Conservation (phyloP, 2,113 vertebrate species). For the Podarcis cretensis region DNA sequence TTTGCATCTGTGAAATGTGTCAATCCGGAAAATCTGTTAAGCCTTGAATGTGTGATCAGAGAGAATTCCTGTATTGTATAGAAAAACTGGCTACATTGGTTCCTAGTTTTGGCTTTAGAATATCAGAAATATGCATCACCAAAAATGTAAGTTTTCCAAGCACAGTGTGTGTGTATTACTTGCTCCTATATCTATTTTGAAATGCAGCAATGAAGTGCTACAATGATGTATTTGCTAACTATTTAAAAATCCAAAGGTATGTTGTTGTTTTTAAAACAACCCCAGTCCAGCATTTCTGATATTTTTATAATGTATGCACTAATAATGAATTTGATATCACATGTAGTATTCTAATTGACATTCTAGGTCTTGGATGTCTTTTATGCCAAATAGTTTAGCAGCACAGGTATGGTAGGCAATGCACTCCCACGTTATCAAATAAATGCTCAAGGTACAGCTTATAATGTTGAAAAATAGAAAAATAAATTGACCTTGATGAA, state of each 20-base stretch:
- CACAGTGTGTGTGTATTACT: no score
- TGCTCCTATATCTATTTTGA: not conserved
- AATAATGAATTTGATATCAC: slow-evolving; percentile 20
- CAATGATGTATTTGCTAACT: not conserved
- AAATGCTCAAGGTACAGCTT: slow-evolving; percentile 80
- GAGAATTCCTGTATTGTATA: not conserved
- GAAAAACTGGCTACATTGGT: not conserved
- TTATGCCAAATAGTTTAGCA: slow-evolving; percentile 50
- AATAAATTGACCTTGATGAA: slow-evolving; percentile 89
- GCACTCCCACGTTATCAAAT: slow-evolving; percentile 68
- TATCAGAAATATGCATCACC: not conserved
- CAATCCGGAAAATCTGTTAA: not conserved
- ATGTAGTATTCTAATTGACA: slow-evolving; percentile 59
- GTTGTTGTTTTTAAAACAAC: slow-evolving; percentile 16
- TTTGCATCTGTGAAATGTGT: not conserved
- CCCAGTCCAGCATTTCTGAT: slow-evolving; percentile 14
- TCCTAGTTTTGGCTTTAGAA: not conserved
- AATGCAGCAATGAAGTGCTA: not conserved
- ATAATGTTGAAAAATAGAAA: slow-evolving; percentile 87
- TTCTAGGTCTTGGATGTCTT: slow-evolving; percentile 31
- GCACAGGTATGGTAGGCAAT: slow-evolving; percentile 41
- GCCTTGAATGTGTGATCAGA: not conserved
- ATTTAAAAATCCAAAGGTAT: slow-evolving; percentile 1
- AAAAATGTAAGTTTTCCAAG: not conserved
- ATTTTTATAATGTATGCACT: slow-evolving; percentile 17